Percentiles rank a stretch among this genome's conserved stretches.
Evolutionary conservation across 2,797 vertebrate genomes (phyloP).

Genomic region (Valencia hispanica): DNA sequence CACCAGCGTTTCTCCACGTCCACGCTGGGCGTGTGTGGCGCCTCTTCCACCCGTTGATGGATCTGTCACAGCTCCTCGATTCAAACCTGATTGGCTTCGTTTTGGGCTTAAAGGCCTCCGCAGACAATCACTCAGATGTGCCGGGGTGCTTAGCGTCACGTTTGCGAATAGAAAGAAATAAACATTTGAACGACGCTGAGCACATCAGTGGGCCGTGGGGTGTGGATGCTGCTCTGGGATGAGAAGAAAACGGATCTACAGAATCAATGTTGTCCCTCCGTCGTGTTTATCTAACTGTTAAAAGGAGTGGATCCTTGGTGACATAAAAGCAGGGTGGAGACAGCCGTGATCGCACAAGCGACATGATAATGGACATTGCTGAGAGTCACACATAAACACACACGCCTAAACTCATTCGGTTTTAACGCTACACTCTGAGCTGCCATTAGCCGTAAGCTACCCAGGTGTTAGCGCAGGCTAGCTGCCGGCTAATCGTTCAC

Average conservation of each 20-base stretch:
- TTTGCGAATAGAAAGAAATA: not conserved
- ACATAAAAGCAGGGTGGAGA: not conserved
- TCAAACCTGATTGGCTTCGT: too few relatives aligned
- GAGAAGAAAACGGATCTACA: not conserved
- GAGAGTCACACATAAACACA: not conserved
- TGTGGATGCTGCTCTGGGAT: not conserved
- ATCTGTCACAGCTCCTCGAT: too few relatives aligned
- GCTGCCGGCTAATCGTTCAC: slow-evolving; percentile 47
- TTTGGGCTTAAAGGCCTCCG: not conserved
- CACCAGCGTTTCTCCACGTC: not conserved
- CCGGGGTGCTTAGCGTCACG: not conserved
- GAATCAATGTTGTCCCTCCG: not conserved
- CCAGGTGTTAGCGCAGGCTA: slow-evolving; percentile 30
- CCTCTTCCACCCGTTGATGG: too few relatives aligned
- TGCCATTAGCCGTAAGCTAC: not conserved
- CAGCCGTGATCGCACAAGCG: not conserved
- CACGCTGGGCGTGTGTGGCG: not conserved
- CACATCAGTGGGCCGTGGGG: slow-evolving; percentile 2
- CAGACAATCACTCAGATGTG: not conserved
- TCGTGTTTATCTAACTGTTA: not conserved
- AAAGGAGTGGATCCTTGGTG: not conserved
- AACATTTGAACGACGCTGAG: too few relatives aligned
- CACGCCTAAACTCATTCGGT: not conserved
- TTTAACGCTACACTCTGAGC: not conserved
- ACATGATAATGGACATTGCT: too few relatives aligned